Evolutionary conservation across 2,113 vertebrate species (phyloP).

Genomic region (Passer domesticus): DNA sequence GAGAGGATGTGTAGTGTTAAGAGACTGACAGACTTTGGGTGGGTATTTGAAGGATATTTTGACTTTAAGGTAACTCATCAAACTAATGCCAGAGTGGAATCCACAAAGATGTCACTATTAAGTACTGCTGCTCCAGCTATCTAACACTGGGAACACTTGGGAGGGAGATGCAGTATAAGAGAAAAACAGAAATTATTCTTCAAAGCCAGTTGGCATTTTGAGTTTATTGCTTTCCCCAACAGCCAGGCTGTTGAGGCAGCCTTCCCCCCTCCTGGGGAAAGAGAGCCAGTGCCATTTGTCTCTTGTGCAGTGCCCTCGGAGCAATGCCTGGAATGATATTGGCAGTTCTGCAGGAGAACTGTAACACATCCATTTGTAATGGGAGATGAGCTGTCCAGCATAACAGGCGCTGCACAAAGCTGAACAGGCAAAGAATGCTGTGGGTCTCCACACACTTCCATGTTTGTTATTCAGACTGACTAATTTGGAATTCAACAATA

Average conservation of each 20-base stretch:
- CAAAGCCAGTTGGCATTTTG: not conserved
- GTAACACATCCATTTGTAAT: not conserved
- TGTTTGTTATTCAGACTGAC: not conserved
- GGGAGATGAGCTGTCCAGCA: not conserved
- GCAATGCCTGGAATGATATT: not conserved
- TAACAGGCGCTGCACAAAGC: not conserved
- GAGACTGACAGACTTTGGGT: constrained; percentile 21
- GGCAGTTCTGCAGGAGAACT: not conserved
- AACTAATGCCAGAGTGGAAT: not conserved
- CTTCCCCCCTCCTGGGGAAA: not conserved
- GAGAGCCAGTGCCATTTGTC: not conserved
- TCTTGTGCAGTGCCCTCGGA: not conserved
- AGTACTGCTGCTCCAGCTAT: not conserved
- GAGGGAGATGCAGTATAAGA: not conserved
- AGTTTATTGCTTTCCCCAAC: not conserved
- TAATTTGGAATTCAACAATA: not conserved
- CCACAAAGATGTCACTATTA: not conserved
- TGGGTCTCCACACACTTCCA: not conserved
- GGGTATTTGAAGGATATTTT: constrained; percentile 19
- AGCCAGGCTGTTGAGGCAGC: not conserved
- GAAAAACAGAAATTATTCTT: constrained; percentile 13
- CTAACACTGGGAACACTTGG: not conserved
- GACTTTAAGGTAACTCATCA: constrained; percentile 12
- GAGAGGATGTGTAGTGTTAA: not conserved
- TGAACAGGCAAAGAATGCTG: not conserved